Conservation (phyloP, 64 coral and sea anemone genomes). For the Actinia tenebrosa region DNA sequence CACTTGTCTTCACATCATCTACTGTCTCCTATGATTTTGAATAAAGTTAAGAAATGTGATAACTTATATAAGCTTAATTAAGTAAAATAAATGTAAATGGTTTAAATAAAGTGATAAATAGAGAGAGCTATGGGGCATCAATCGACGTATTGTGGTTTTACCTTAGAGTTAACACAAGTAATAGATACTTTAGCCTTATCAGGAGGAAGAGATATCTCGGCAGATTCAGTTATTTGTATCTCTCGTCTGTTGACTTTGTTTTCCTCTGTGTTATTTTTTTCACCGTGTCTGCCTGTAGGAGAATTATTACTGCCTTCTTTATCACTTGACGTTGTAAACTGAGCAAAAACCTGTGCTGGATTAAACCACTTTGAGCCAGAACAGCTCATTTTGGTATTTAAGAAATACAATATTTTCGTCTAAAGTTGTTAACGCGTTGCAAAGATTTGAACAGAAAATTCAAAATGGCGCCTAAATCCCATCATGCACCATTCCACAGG, state of each 20-base stretch:
- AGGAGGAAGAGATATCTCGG: conserved; percentile 72
- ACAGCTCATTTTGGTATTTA: conserved; percentile 37
- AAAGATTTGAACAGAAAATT: neutral
- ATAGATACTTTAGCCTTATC: conserved; percentile 87
- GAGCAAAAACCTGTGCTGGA: conserved; percentile 91
- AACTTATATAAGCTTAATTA: too few species aligned
- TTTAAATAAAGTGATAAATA: neutral
- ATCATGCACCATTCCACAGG: conserved; percentile 2
- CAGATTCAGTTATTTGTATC: conserved; percentile 92
- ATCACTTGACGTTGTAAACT: conserved; percentile 69
- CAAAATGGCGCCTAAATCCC: neutral
- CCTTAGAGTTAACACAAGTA: conserved; percentile 75
- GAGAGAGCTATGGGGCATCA: too few species aligned
- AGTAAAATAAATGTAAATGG: too few species aligned
- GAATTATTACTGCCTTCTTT: conserved; percentile 15
- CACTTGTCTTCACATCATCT: conserved; percentile 89
- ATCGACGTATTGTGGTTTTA: neutral
- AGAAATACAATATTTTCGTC: neutral
- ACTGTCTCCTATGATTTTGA: conserved; percentile 63
- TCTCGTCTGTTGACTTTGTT: conserved; percentile 39
- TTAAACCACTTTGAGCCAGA: conserved; percentile 60
- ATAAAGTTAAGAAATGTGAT: neutral
- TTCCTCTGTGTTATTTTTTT: conserved; percentile 1
- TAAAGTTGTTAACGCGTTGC: too few species aligned
- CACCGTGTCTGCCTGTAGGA: neutral